A percentile compares a stretch with the other conserved stretches of the same genome.
Conservation (phyloP, 2,797 vertebrate species). For the Tenualosa thibaudeaui region DNA sequence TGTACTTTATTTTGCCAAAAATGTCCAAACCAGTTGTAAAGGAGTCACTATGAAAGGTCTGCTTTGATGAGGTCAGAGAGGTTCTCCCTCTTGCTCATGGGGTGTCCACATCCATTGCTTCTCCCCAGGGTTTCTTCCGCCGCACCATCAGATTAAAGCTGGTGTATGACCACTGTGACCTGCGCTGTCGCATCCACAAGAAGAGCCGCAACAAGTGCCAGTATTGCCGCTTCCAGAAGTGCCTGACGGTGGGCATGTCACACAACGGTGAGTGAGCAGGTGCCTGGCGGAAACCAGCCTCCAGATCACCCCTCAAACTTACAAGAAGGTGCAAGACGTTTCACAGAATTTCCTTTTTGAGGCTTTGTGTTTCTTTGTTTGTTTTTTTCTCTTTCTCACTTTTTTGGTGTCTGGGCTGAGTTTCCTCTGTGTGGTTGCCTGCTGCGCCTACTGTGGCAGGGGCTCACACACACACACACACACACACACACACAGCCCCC, state of each 20-base stretch:
- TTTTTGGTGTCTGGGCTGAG: conserved; percentile 35
- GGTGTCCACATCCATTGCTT: neutral
- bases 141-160: conserved; percentile 96
- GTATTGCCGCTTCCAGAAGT: conserved; percentile 98
- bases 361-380: neutral
- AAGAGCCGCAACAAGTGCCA: conserved; percentile 99
- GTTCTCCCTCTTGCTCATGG: neutral
- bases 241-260: conserved; percentile 96
- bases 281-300: neutral
- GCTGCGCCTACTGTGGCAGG: conserved; percentile 47
- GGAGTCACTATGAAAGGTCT: neutral
- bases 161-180: conserved; percentile 94
- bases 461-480: conserved; percentile 40
- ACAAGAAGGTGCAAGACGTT: neutral
- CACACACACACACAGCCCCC: neutral
- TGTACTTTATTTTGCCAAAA: neutral
- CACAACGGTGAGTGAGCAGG: conserved; percentile 87
- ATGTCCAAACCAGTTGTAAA: too few relatives aligned
- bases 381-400: neutral
- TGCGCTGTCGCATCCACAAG: conserved; percentile 97
- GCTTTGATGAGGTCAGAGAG: neutral
- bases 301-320: neutral
- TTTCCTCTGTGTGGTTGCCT: conserved; percentile 62
- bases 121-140: conserved; percentile 90
- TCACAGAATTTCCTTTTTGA: neutral